phyloP scores from a whole-genome alignment of 2,888 invertebrate species.

The Lasioglossum oenotherae region DNA sequence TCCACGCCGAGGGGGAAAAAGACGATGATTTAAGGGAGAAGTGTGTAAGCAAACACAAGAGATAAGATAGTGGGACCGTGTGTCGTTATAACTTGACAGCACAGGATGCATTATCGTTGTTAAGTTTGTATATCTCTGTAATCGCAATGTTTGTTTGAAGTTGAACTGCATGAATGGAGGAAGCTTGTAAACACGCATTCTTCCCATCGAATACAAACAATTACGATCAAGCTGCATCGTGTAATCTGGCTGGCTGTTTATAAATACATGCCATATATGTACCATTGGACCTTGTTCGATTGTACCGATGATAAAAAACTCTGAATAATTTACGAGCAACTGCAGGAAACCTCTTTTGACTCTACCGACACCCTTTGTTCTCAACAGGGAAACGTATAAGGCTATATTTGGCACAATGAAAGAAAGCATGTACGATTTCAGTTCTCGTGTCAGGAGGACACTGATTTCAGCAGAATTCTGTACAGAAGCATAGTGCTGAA shows the following conservation, averaged over 20 bases:
- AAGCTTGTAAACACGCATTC: neutral
- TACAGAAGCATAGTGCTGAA: neutral
- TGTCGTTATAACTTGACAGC: neutral
- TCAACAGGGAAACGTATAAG: neutral
- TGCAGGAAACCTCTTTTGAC: neutral
- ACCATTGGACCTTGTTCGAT: neutral
- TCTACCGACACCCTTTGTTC: neutral
- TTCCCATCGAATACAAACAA: neutral
- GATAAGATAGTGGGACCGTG: constrained; percentile 12
- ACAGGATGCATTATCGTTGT: constrained; percentile 6
- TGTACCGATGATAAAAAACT: neutral
- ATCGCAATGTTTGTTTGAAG: constrained; percentile 32
- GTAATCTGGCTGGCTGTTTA: neutral
- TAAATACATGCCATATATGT: neutral
- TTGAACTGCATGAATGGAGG: neutral
- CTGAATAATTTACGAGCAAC: neutral
- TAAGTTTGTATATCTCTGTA: neutral
- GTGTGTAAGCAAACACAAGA: constrained; percentile 15
- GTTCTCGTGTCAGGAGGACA: neutral
- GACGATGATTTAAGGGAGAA: neutral
- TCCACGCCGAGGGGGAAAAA: neutral
- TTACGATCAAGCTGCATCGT: neutral
- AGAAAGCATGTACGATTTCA: constrained; percentile 8
- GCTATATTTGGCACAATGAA: neutral
- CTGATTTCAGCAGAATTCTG: constrained; percentile 6